Percentiles rank a stretch among this genome's conserved stretches.
Evolutionary conservation across 2,888 invertebrate genomes (phyloP).

Genomic region (Troilus luridus): DNA sequence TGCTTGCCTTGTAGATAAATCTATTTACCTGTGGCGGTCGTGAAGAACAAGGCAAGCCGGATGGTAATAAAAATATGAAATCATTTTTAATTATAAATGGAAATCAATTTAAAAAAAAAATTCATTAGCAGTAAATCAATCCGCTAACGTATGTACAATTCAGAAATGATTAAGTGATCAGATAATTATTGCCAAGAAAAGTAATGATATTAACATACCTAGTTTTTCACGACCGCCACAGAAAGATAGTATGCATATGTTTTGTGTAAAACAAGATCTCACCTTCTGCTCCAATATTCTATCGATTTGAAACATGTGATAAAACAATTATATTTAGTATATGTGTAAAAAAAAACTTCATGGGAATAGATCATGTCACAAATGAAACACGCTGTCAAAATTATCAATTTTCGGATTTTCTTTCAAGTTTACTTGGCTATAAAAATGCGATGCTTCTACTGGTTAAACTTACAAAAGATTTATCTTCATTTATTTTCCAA

Average conservation of each 20-base stretch:
- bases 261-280: not conserved
- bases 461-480: too few species aligned
- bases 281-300: not conserved
- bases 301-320: not conserved
- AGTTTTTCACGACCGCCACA: conserved; percentile 28
- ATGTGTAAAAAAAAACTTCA: too few species aligned
- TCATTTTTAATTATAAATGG: not conserved
- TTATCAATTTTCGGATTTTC: too few species aligned
- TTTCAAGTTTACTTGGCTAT: too few species aligned
- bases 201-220: not conserved
- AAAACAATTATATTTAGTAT: too few species aligned
- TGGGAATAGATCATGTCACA: too few species aligned
- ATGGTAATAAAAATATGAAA: not conserved
- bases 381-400: too few species aligned
- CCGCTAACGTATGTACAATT: not conserved
- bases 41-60: not conserved
- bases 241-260: not conserved
- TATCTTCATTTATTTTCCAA: too few species aligned
- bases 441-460: too few species aligned
- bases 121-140: not conserved
- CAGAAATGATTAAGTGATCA: not conserved
- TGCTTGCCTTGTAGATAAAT: not conserved
- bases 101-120: not conserved
- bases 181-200: not conserved
- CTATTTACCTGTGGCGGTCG: not conserved